These are phyloP conservation scores for Athalia cordata DNA, from an alignment of 2,888 invertebrate species.

Conservation along the genomic window DNA sequence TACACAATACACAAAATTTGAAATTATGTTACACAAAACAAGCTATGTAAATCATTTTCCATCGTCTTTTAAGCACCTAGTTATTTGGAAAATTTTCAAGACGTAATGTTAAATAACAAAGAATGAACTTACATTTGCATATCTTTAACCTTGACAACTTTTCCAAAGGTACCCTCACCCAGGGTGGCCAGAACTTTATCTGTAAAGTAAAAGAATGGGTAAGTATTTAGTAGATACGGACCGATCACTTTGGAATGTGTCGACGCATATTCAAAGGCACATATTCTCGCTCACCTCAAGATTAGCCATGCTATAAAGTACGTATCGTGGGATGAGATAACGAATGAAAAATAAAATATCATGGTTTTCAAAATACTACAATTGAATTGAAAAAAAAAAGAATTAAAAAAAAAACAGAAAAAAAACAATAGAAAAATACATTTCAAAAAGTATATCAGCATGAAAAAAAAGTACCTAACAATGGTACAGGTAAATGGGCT, in stretches of 20 bases:
- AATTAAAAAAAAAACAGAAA: conserved; percentile 3
- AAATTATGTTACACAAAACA: not conserved
- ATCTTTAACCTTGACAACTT: conserved; percentile 99
- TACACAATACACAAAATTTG: not conserved
- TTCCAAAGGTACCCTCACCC: conserved; percentile 99
- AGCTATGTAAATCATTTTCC: not conserved
- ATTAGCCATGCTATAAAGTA: conserved; percentile 36
- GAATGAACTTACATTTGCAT: conserved; percentile 87
- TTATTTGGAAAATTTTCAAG: not conserved
- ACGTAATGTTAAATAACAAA: conserved; percentile 23
- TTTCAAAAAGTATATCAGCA: conserved; percentile 23
- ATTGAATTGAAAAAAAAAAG: conserved; percentile 51
- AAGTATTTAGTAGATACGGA: conserved; percentile 59
- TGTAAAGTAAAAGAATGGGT: conserved; percentile 83
- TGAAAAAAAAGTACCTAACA: not conserved
- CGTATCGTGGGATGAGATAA: conserved; percentile 37
- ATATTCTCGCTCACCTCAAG: conserved; percentile 53
- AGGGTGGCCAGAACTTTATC: conserved; percentile 99
- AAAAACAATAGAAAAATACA: conserved; percentile 39
- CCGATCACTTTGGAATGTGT: conserved; percentile 60
- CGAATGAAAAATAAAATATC: conserved; percentile 43
- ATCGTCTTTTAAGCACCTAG: not conserved
- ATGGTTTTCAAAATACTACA: conserved; percentile 56
- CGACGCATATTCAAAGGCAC: conserved; percentile 42
- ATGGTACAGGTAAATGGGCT: not conserved